Evolutionary conservation across 2,888 invertebrate species (phyloP).

Genomic region (Ernsta delagoae): DNA sequence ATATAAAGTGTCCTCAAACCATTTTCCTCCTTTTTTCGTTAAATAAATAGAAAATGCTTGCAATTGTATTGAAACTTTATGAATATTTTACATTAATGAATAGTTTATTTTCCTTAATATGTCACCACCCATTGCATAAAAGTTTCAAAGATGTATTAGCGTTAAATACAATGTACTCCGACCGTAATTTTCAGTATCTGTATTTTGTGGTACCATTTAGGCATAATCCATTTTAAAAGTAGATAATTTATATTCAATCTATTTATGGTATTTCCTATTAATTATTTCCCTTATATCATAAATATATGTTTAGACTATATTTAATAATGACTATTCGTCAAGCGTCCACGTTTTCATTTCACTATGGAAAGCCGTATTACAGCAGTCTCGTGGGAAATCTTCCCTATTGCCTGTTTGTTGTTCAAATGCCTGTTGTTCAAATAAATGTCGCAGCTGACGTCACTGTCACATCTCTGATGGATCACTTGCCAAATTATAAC

Average conservation of each 20-base stretch:
- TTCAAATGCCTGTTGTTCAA: constrained; percentile 64
- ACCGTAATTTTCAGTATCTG: no score
- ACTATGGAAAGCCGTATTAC: constrained; percentile 70
- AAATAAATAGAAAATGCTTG: no score
- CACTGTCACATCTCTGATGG: constrained; percentile 56
- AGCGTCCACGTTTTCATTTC: constrained; percentile 27
- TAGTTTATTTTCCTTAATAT: no score
- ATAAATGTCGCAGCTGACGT: constrained; percentile 59
- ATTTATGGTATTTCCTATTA: background rate
- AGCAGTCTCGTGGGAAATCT: constrained; percentile 73
- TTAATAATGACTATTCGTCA: constrained; percentile 31
- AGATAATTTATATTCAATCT: background rate
- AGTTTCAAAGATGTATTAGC: no score
- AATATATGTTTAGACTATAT: background rate
- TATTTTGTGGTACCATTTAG: no score
- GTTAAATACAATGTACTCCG: no score
- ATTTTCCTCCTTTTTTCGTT: no score
- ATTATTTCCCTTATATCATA: background rate
- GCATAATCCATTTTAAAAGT: background rate
- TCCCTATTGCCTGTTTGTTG: constrained; percentile 74
- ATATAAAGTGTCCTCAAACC: no score
- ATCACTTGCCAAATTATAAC: constrained; percentile 41
- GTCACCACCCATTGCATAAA: no score
- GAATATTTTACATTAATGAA: no score
- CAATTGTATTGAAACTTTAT: no score